Percentiles rank a stretch among this genome's conserved stretches.
Conservation (phyloP, 2,797 vertebrate species). For the Sebastes steindachneri region DNA sequence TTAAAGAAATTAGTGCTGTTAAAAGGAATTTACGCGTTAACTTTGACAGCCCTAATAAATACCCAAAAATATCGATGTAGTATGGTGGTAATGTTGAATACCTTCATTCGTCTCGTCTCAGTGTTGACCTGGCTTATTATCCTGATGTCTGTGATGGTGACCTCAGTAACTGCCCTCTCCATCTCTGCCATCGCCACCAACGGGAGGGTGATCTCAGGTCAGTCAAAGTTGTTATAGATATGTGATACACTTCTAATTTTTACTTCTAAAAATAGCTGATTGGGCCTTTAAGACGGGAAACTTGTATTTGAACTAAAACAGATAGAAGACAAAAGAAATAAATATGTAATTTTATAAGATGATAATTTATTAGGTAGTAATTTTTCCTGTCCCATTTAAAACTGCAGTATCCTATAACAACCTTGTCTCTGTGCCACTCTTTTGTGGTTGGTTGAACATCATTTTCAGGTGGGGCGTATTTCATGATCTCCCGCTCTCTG, state of each 20-base stretch:
- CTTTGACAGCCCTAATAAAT: no score
- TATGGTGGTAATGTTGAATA: not conserved
- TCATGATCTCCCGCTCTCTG: slow-evolving; percentile 82
- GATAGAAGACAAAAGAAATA: not conserved
- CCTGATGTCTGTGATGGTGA: slow-evolving; percentile 79
- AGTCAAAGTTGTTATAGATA: slow-evolving; percentile 12
- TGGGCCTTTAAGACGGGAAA: not conserved
- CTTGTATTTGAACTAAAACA: not conserved
- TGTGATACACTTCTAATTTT: not conserved
- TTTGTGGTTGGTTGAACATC: not conserved
- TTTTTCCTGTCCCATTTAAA: not conserved
- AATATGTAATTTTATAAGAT: not conserved
- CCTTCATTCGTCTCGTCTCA: slow-evolving; percentile 27
- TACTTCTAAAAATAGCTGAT: not conserved
- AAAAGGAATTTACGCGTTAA: no score
- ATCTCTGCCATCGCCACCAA: slow-evolving; percentile 85
- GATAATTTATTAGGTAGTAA: not conserved
- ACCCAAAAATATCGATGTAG: not conserved
- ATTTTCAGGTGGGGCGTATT: slow-evolving; percentile 78
- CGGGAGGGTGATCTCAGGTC: slow-evolving; percentile 82
- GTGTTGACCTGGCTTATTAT: slow-evolving; percentile 84
- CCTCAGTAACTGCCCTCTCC: slow-evolving; percentile 79
- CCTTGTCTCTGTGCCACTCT: not conserved
- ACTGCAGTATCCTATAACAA: not conserved
- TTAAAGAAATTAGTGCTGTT: no score